phyloP scores from a whole-genome alignment of 2,113 vertebrate genomes.

The Bujurquina vittata region DNA sequence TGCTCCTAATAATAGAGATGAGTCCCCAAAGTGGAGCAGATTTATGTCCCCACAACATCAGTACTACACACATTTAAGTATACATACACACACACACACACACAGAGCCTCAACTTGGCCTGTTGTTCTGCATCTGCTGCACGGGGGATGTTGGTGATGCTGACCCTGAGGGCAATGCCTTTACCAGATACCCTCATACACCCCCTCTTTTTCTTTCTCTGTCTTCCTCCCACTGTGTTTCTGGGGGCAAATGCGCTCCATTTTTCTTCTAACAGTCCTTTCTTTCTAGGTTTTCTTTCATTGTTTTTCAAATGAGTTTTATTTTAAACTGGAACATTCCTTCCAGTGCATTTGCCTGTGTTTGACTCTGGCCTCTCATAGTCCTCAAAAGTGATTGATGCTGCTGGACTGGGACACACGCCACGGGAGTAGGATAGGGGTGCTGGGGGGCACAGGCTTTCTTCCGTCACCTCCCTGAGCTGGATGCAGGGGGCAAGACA shows the following conservation, averaged over 20 bases:
- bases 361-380: slow-evolving; percentile 73
- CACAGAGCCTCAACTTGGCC: slow-evolving; percentile 36
- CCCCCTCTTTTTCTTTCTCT: neutral
- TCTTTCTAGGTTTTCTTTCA: neutral
- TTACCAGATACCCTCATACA: slow-evolving; percentile 68
- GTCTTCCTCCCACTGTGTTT: slow-evolving; percentile 20
- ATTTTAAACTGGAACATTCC: slow-evolving; percentile 83
- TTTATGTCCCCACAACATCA: neutral
- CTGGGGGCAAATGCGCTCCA: slow-evolving; percentile 59
- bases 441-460: slow-evolving; percentile 70
- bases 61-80: slow-evolving; percentile 27
- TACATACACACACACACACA: slow-evolving; percentile 32
- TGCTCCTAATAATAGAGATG: neutral
- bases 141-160: slow-evolving; percentile 45
- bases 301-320: slow-evolving; percentile 55
- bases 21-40: neutral
- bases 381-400: slow-evolving; percentile 77
- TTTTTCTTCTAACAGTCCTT: slow-evolving; percentile 49
- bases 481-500: slow-evolving; percentile 69
- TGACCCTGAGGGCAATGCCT: slow-evolving; percentile 75
- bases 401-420: slow-evolving; percentile 66
- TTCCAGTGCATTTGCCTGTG: slow-evolving; percentile 74
- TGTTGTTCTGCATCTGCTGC: slow-evolving; percentile 36
- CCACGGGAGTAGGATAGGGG: slow-evolving; percentile 62
- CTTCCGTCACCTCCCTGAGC: slow-evolving; percentile 78